Percentiles rank a stretch among this genome's conserved stretches.
Evolutionary conservation across 2,888 invertebrate genomes (phyloP).

Genomic region (Nymphalis polychloros): DNA sequence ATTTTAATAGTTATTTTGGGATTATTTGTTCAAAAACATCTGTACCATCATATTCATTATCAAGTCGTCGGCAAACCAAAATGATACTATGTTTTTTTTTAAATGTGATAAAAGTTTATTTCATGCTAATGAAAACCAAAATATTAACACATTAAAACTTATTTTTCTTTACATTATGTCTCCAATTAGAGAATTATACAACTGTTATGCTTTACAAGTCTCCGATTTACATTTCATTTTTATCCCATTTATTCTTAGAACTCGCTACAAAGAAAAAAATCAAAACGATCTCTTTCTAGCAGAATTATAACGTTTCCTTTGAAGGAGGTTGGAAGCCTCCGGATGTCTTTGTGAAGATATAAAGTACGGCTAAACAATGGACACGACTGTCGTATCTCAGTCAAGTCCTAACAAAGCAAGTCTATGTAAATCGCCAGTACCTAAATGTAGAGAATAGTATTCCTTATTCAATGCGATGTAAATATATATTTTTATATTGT

Average conservation of each 20-base stretch:
- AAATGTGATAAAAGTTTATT: too few species aligned
- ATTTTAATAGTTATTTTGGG: too few species aligned
- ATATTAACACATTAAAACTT: background rate
- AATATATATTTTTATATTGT: background rate
- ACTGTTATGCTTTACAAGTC: background rate
- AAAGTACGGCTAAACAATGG: conserved; percentile 14
- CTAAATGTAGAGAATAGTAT: conserved; percentile 9
- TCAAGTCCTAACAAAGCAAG: background rate
- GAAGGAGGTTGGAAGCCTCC: conserved; percentile 21
- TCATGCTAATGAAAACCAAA: too few species aligned
- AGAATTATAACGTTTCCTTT: conserved; percentile 37
- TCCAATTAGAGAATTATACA: background rate
- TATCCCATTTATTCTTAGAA: conserved; percentile 8
- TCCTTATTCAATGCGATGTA: background rate
- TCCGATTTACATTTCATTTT: conserved; percentile 15
- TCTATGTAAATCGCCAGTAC: conserved; percentile 8
- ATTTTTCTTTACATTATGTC: background rate
- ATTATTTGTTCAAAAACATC: too few species aligned
- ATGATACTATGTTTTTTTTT: too few species aligned
- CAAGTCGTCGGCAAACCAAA: too few species aligned
- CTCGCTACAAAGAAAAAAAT: conserved; percentile 15
- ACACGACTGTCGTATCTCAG: conserved; percentile 12
- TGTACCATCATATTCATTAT: too few species aligned
- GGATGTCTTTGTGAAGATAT: conserved; percentile 21
- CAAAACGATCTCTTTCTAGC: conserved; percentile 20